phyloP scores from a whole-genome alignment of 2,888 invertebrate genomes.

The Nezara viridula region DNA sequence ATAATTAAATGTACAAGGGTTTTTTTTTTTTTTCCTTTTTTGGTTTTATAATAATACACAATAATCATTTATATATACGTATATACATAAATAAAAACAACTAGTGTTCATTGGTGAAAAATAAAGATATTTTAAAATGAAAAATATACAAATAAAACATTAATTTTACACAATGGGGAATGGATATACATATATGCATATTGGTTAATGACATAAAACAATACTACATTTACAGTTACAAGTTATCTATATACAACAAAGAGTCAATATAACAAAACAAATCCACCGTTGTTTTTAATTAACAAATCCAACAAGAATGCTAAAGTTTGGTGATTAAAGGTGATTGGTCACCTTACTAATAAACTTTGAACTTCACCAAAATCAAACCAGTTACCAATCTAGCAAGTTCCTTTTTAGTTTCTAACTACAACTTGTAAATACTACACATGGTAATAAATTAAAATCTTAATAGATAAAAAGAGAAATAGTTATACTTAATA shows the following conservation, averaged over 20 bases:
- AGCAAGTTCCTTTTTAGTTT: slow-evolving; percentile 28
- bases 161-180: slow-evolving; percentile 54
- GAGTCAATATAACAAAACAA: slow-evolving; percentile 52
- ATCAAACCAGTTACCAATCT: slow-evolving; percentile 44
- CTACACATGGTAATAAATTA: slow-evolving; percentile 38
- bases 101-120: slow-evolving; percentile 37
- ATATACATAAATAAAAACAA: slow-evolving; percentile 38
- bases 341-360: slow-evolving; percentile 1
- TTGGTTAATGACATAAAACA: slow-evolving; percentile 54
- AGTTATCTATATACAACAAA: slow-evolving; percentile 45
- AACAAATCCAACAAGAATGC: slow-evolving; percentile 19
- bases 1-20: slow-evolving; percentile 40
- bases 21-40: not conserved
- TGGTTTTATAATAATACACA: slow-evolving; percentile 21
- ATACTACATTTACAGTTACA: slow-evolving; percentile 49
- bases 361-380: not conserved
- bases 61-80: slow-evolving; percentile 36
- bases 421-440: slow-evolving; percentile 1
- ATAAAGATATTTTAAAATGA: slow-evolving; percentile 13
- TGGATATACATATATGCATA: slow-evolving; percentile 50
- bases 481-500: slow-evolving; percentile 25
- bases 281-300: slow-evolving; percentile 14
- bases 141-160: slow-evolving; percentile 57
- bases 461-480: slow-evolving; percentile 29
- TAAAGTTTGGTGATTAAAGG: slow-evolving; percentile 12